Conservation (phyloP, 92 coral and sea anemone species). For the Chrysogorgia sp. region DNA sequence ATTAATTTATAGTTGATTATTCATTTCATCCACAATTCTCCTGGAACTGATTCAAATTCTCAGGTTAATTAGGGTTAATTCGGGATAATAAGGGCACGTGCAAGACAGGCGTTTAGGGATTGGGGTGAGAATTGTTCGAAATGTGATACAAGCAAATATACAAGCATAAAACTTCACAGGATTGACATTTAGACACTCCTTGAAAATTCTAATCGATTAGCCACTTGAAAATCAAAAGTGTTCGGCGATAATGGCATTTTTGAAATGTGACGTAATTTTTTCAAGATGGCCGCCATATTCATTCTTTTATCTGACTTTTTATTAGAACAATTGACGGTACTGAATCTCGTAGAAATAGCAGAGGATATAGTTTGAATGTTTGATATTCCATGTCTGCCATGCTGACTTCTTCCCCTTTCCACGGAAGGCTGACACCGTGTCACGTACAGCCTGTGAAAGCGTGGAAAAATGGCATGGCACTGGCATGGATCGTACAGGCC, state of each 20-base stretch:
- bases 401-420: constrained; percentile 53
- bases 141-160: constrained; percentile 28
- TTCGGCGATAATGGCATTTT: constrained; percentile 21
- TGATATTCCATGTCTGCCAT: constrained; percentile 47
- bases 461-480: constrained; percentile 34
- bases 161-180: constrained; percentile 37
- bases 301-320: background rate
- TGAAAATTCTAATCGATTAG: constrained; percentile 22
- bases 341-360: background rate
- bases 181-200: constrained; percentile 29
- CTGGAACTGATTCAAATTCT: no score
- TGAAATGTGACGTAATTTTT: constrained; percentile 36
- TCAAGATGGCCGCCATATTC: background rate
- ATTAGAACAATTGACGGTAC: constrained; percentile 8
- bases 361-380: constrained; percentile 1
- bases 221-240: constrained; percentile 30
- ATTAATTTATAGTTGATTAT: no score
- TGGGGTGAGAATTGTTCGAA: background rate
- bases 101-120: no score
- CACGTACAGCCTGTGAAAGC: constrained; percentile 20
- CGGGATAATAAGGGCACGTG: no score
- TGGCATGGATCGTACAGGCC: constrained; percentile 14
- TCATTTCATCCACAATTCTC: no score
- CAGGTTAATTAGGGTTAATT: no score
- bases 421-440: constrained; percentile 21